Evolutionary conservation across 2,888 invertebrate genomes (phyloP), one percentile per base, ranked within the genome.

Genomic region (Leptopilina syphax): DNA sequence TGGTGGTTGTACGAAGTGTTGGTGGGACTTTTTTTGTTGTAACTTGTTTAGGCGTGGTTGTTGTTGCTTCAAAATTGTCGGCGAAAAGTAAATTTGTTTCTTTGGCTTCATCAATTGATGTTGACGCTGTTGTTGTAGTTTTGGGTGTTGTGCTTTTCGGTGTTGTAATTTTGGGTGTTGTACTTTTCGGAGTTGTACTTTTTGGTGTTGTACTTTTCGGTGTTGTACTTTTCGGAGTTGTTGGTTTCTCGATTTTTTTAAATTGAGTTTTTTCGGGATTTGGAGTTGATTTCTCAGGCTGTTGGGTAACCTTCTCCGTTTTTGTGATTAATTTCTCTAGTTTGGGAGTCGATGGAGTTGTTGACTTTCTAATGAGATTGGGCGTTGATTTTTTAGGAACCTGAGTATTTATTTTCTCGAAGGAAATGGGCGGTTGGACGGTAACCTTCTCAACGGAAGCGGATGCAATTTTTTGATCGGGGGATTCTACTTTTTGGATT

Each of bases 1-100:
- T 88, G 63, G 76, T 41, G 27, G 85, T 85, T 60, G 82, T 83
- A 41, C 81, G 84, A 57, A 34, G 84, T 10, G 85, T 81, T 3
- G 79, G 9, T 8, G 65, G 57, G 10, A 79, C 50, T 70, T 85
- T 88, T 65, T 86, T 89, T n/a, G 81, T 50, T 8, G 81, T 76
- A 0, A 80, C 24, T 34, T 83, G 80, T 79, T 85, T 86, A 7
- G 77, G 65, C 4, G 34, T 34, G 13, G 84, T 84, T 1, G 81
- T 78, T 18, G 66, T 5, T 63, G 57, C 34, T 7, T 70, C 27
- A 50, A 12, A 50, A 50, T 50, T 50, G 10, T 50, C 50, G 3
- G 50, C 0, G 3, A 73, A 5, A 60, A 78, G 12, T 70, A 78
- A 76, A 44, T 80, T 44, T 80, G 77, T 18, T 76, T 77, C 80